Percentiles rank a stretch among this genome's conserved stretches.
These are phyloP conservation scores for Caranx ignobilis DNA, from an alignment of 2,113 vertebrate genomes.

Conservation along the genomic window DNA sequence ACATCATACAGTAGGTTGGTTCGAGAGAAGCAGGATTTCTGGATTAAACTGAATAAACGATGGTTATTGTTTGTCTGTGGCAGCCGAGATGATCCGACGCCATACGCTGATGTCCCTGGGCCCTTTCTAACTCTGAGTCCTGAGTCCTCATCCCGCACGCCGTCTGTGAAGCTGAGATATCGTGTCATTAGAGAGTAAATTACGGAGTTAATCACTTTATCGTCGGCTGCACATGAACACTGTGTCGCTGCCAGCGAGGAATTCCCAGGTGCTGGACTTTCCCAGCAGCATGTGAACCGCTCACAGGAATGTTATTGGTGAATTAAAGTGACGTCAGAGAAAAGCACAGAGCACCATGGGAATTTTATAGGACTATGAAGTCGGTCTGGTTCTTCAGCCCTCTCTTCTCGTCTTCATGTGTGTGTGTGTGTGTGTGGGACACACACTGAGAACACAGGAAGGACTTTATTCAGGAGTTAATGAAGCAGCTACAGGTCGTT, in stretches of 20 bases:
- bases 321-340: not conserved
- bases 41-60: no score
- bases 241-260: not conserved
- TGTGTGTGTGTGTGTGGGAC: not conserved
- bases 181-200: not conserved
- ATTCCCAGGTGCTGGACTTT: no score
- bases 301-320: conserved; percentile 10
- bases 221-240: not conserved
- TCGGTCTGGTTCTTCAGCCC: not conserved
- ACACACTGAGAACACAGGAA: conserved; percentile 11
- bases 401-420: not conserved
- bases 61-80: no score
- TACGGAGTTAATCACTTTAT: no score
- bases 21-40: no score
- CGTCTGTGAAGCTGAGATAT: not conserved
- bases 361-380: not conserved
- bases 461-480: not conserved
- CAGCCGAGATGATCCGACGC: no score
- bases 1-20: no score
- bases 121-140: no score
- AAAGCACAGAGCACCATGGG: no score
- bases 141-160: no score
- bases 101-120: no score
- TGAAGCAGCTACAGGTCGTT: not conserved
- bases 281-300: not conserved